Conservation (phyloP, 2,888 invertebrate genomes). For the Drosophila birchii region DNA sequence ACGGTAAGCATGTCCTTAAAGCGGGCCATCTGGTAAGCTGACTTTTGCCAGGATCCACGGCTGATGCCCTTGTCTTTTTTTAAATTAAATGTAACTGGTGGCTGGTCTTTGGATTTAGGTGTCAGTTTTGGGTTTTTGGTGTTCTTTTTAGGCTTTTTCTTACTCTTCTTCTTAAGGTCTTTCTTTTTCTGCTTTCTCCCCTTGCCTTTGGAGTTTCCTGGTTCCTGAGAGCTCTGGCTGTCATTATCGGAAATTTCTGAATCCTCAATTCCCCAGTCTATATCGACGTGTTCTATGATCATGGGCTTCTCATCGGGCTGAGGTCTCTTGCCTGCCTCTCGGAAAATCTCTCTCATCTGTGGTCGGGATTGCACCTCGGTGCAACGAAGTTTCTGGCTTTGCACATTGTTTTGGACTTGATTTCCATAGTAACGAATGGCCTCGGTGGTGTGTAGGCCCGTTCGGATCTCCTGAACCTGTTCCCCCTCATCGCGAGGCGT, state of each 20-base stretch:
- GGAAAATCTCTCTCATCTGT: constrained; percentile 55
- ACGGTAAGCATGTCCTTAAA: constrained; percentile 52
- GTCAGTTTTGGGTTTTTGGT: not conserved
- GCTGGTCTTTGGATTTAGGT: not conserved
- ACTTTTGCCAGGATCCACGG: constrained; percentile 69
- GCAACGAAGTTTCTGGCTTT: constrained; percentile 52
- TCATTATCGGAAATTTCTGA: constrained; percentile 5
- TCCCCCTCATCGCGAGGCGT: constrained; percentile 48
- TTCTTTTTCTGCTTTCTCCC: not conserved
- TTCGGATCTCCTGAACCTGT: constrained; percentile 46
- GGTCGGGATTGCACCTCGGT: constrained; percentile 65
- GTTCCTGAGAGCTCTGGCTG: not conserved
- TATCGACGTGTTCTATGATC: constrained; percentile 46
- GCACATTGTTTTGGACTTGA: constrained; percentile 47
- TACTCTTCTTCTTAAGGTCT: not conserved
- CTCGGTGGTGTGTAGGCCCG: constrained; percentile 55
- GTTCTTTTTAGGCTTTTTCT: constrained; percentile 5
- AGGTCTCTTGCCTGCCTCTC: constrained; percentile 13
- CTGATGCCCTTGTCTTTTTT: constrained; percentile 33
- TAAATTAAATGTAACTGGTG: not conserved
- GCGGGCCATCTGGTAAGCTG: constrained; percentile 42
- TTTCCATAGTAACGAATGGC: constrained; percentile 63
- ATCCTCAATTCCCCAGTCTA: constrained; percentile 52
- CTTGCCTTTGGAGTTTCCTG: not conserved
- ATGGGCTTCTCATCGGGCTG: constrained; percentile 53